Base-by-base conservation (phyloP, 2,888 invertebrate species). In the Amaurobius ferox region DNA sequence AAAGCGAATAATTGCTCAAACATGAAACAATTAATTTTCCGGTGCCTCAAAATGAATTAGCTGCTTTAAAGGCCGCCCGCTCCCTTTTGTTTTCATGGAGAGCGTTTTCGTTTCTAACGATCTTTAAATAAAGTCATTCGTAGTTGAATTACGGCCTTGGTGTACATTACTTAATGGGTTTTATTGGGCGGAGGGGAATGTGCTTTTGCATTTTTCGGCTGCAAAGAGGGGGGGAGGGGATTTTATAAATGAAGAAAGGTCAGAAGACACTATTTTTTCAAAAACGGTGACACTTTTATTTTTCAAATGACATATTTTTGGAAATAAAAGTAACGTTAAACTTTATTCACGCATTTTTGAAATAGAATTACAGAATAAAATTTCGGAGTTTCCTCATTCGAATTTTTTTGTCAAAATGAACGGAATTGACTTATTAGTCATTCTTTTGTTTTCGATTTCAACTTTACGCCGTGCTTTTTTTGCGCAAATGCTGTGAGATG, bases 1-100 rank as follows among this genome's bases (percentile, higher is more conserved):
- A 70, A 44, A 39, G 71, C 19, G 70, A 55, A 71, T 83, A 83
- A 83, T 83, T 83, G 83, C 83, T 83, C 83, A 83, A 83, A 83
- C 83, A 83, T 83, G 83, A 83, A 83, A 83, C 83, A 83, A 83
- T 83, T 83, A 83, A 83, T 83, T 83, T 83, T 83, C 83, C 83
- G 83, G 83, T 70, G 77, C 76, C 77, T 29, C 83, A 71, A 83
- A 83, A 83, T 83, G 83, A 83, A 83, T 83, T 83, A 83, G 70
- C 48, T 64, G 71, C 70, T 83, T 78, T 71, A 83, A 83, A 70
- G 83, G 66, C 77, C 66, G 39, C 3, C 35, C 32, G 39, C 3
- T 48, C 32, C 28, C 77, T 64, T 83, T 83, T 83, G 83, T 83
- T 83, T 83, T 66, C 64, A 30, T 23, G 77, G 71, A 67, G 66